phyloP scores from a whole-genome alignment of 2,797 vertebrate species.

The Huso huso region DNA sequence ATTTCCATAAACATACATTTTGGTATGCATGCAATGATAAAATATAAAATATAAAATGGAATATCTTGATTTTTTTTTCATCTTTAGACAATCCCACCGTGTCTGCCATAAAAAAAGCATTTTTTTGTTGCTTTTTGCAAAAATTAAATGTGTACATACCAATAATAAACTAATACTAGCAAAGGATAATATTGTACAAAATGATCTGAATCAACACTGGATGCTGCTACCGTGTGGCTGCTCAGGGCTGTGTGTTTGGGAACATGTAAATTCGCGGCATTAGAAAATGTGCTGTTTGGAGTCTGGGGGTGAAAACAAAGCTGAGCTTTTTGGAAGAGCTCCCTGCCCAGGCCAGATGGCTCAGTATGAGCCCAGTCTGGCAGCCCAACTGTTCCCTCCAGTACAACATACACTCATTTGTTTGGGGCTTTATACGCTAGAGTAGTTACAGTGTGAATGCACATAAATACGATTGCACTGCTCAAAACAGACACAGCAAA shows the following conservation, averaged over 20 bases:
- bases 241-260: conserved; percentile 67
- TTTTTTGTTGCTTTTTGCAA: no score
- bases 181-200: no score
- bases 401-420: conserved; percentile 76
- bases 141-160: no score
- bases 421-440: conserved; percentile 76
- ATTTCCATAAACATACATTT: no score
- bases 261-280: conserved; percentile 76
- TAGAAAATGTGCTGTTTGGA: conserved; percentile 81
- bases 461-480: conserved; percentile 4
- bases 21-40: no score
- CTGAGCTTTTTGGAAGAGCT: conserved; percentile 89
- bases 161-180: no score
- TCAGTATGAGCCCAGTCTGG: conserved; percentile 90
- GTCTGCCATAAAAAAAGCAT: no score
- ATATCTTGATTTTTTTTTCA: no score
- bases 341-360: conserved; percentile 87
- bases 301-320: conserved; percentile 83
- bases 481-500: not conserved
- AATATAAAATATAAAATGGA: no score
- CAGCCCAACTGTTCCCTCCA: conserved; percentile 90
- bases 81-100: no score
- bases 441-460: conserved; percentile 72
- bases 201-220: no score
- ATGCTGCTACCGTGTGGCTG: not conserved